Conservation (phyloP, 2,797 vertebrate genomes). For the Setipinna tenuifilis region DNA sequence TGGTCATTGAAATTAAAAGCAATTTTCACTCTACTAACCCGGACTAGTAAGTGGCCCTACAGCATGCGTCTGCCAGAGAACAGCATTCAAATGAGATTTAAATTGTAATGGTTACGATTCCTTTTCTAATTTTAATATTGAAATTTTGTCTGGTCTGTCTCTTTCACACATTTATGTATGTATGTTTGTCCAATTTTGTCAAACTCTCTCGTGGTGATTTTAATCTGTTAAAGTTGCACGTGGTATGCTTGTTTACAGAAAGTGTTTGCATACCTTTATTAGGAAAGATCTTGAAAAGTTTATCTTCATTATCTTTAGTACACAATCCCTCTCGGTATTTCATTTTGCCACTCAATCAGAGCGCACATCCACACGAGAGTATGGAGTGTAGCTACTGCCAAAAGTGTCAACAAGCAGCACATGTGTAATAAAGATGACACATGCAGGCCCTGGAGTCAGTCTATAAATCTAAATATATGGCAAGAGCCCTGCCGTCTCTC, state of each 20-base stretch:
- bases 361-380: background rate
- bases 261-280: background rate
- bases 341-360: background rate
- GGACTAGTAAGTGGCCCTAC: background rate
- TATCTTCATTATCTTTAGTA: background rate
- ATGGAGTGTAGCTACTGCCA: background rate
- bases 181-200: background rate
- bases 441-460: conserved; percentile 30
- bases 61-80: background rate
- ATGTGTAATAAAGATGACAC: conserved; percentile 12
- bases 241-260: background rate
- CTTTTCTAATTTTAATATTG: background rate
- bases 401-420: background rate
- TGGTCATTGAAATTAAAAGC: background rate
- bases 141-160: background rate
- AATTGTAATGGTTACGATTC: background rate
- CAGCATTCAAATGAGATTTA: background rate
- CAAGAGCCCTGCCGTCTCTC: conserved; percentile 71
- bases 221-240: background rate
- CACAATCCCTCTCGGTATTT: background rate
- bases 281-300: background rate
- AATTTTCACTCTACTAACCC: background rate
- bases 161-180: background rate
- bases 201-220: background rate
- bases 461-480: conserved; percentile 70